Evolutionary conservation across 2,797 vertebrate genomes (phyloP).

Genomic region (Pelobates cultripes): DNA sequence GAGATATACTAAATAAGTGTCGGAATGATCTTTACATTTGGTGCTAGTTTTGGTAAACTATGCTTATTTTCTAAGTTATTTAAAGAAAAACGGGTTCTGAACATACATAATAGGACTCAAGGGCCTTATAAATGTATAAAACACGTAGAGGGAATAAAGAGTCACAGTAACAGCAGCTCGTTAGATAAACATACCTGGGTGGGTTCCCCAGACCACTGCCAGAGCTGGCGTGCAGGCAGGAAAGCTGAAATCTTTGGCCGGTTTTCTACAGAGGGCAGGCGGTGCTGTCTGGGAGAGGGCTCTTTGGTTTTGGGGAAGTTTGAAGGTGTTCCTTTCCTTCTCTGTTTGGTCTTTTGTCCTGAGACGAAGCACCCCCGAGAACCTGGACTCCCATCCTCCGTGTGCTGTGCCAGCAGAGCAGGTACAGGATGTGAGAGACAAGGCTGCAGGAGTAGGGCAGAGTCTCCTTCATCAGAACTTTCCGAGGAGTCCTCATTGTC

Average conservation of each 20-base stretch:
- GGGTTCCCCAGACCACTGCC: conserved; percentile 97
- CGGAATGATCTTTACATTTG: too few species aligned
- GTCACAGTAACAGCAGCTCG: too few species aligned
- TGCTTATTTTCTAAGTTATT: too few species aligned
- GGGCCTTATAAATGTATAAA: too few species aligned
- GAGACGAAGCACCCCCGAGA: conserved; percentile 78
- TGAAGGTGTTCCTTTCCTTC: conserved; percentile 83
- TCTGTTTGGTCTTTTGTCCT: conserved; percentile 77
- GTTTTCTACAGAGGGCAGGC: conserved; percentile 88
- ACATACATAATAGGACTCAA: too few species aligned
- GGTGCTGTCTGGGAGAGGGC: conserved; percentile 84
- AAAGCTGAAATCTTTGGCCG: conserved; percentile 85
- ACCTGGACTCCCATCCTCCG: conserved; percentile 71
- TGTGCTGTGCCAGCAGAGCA: conserved; percentile 78
- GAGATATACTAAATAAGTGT: too few species aligned
- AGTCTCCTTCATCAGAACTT: conserved; percentile 92
- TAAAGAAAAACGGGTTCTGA: too few species aligned
- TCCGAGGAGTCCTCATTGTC: conserved; percentile 96
- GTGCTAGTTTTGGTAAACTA: too few species aligned
- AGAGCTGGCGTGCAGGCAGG: conserved; percentile 89
- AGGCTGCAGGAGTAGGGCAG: conserved; percentile 83
- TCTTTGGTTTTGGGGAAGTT: conserved; percentile 87
- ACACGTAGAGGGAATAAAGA: too few species aligned
- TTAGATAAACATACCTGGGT: conserved; percentile 81
- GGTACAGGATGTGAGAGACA: conserved; percentile 83